Percentiles rank a stretch among this genome's conserved stretches.
Evolutionary conservation across 1,140 invertebrate genomes (phyloP).

Genomic region (Heliconius melpomene): DNA sequence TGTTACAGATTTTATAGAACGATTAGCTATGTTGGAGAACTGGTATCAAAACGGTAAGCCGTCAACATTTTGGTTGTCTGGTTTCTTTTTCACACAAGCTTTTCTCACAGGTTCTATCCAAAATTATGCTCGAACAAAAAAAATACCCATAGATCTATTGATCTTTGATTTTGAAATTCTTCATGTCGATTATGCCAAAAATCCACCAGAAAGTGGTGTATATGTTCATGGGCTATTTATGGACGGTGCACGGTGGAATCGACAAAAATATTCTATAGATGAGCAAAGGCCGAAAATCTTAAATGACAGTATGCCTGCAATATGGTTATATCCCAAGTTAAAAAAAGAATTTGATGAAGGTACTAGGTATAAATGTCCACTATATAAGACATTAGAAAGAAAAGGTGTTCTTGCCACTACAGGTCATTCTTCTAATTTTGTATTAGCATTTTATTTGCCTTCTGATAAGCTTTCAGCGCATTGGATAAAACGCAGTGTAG

Average conservation of each 20-base stretch:
- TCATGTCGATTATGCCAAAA: slow-evolving; percentile 72
- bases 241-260: slow-evolving; percentile 92
- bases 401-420: slow-evolving; percentile 92
- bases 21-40: slow-evolving; percentile 88
- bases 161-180: slow-evolving; percentile 90
- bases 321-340: slow-evolving; percentile 86
- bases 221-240: slow-evolving; percentile 92
- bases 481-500: slow-evolving; percentile 94
- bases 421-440: slow-evolving; percentile 96
- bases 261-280: slow-evolving; percentile 81
- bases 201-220: slow-evolving; percentile 87
- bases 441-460: slow-evolving; percentile 89
- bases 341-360: slow-evolving; percentile 81
- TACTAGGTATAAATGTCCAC: slow-evolving; percentile 88
- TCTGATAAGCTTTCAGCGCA: slow-evolving; percentile 86
- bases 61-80: slow-evolving; percentile 93
- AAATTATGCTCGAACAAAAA: slow-evolving; percentile 93
- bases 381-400: slow-evolving; percentile 94
- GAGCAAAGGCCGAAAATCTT: slow-evolving; percentile 93
- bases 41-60: slow-evolving; percentile 92
- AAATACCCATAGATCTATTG: slow-evolving; percentile 93
- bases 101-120: slow-evolving; percentile 96
- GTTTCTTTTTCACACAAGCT: slow-evolving; percentile 97
- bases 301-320: slow-evolving; percentile 88
- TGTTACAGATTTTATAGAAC: slow-evolving; percentile 90